A percentile compares a stretch with the other conserved stretches of the same genome.
Conservation (phyloP, 1,140 invertebrate genomes). For the Panagrolaimus sp. region DNA sequence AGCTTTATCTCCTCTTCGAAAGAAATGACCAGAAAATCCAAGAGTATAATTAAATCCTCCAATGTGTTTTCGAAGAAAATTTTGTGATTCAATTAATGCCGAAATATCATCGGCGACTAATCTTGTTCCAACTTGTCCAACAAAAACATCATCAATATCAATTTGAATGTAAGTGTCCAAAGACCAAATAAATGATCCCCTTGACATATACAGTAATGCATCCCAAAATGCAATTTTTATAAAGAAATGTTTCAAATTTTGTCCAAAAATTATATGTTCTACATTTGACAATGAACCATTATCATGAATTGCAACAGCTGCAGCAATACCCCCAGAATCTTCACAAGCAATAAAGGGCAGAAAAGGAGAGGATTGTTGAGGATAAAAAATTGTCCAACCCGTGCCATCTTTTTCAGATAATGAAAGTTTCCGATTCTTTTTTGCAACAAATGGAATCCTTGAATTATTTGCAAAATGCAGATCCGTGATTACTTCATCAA, state of each 20-base stretch:
- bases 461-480: constrained; percentile 80
- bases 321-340: constrained; percentile 26
- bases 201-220: constrained; percentile 72
- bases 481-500: constrained; percentile 59
- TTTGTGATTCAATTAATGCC: constrained; percentile 78
- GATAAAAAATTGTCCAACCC: constrained; percentile 61
- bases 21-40: constrained; percentile 79
- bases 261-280: constrained; percentile 42
- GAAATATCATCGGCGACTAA: constrained; percentile 67
- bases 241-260: constrained; percentile 69
- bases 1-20: constrained; percentile 72
- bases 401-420: too few relatives aligned
- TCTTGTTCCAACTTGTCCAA: constrained; percentile 75
- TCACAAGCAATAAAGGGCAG: neutral
- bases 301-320: constrained; percentile 28
- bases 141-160: constrained; percentile 98
- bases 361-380: constrained; percentile 21
- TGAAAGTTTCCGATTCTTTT: constrained; percentile 63
- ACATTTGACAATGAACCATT: constrained; percentile 32
- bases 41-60: constrained; percentile 76
- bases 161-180: constrained; percentile 74
- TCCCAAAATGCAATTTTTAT: constrained; percentile 85
- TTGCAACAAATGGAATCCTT: constrained; percentile 76
- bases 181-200: constrained; percentile 82
- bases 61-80: constrained; percentile 68